phyloP scores from a whole-genome alignment of 2,888 invertebrate species.

The Drosophila mercatorum region DNA sequence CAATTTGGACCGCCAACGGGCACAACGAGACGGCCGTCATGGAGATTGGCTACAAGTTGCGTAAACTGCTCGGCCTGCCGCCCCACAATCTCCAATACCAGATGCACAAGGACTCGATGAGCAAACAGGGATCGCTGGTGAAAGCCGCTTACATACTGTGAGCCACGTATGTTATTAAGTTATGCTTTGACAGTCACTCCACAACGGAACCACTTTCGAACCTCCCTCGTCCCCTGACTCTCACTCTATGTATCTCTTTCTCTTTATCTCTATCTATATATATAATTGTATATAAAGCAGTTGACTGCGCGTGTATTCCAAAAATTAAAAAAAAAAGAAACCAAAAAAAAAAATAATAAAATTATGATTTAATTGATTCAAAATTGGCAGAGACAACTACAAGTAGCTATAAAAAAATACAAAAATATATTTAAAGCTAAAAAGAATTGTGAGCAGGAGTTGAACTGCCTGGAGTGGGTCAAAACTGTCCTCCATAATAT shows the following conservation, averaged over 20 bases:
- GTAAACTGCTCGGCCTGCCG: conserved; percentile 90
- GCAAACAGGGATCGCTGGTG: conserved; percentile 91
- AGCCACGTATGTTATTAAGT: conserved; percentile 23
- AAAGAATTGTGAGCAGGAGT: too few species aligned
- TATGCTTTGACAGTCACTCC: conserved; percentile 12
- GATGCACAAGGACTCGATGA: conserved; percentile 92
- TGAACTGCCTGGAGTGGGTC: too few species aligned
- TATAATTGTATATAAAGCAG: conserved; percentile 9
- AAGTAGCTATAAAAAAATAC: too few species aligned
- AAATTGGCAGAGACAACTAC: too few species aligned
- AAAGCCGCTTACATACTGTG: conserved; percentile 85
- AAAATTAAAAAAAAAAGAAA: conserved; percentile 52
- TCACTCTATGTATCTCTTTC: background rate
- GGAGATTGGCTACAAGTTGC: conserved; percentile 94
- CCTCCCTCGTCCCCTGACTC: background rate
- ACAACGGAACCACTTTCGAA: background rate
- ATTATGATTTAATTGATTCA: background rate
- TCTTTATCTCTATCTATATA: background rate
- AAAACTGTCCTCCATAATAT: too few species aligned
- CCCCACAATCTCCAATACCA: conserved; percentile 88
- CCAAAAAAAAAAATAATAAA: background rate
- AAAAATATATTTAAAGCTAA: too few species aligned
- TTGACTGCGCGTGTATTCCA: conserved; percentile 49
- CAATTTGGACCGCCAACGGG: conserved; percentile 95
- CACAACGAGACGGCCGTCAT: conserved; percentile 90